Evolutionary conservation across 1,140 invertebrate species (phyloP).

Genomic region (Procambarus clarkii): DNA sequence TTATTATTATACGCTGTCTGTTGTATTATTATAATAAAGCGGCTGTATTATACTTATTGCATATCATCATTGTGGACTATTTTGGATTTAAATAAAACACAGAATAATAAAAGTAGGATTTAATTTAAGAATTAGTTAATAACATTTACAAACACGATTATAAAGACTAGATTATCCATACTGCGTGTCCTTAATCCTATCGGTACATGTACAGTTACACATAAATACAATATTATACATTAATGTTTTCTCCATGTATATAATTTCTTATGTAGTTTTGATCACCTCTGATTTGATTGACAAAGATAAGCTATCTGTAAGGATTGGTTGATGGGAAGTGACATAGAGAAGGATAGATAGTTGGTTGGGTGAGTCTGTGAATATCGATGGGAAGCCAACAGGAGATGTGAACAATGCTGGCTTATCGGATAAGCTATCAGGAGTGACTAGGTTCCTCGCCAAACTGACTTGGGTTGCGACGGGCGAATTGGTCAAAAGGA

Average conservation of each 20-base stretch:
- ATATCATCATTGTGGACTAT: no score
- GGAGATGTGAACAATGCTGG: no score
- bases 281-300: conserved; percentile 30
- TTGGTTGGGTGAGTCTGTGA: no score
- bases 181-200: conserved; percentile 18
- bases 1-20: no score
- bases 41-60: no score
- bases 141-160: conserved; percentile 51
- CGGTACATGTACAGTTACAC: conserved; percentile 47
- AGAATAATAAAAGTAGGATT: conserved; percentile 42
- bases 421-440: no score
- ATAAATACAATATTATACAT: conserved; percentile 54
- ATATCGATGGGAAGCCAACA: no score
- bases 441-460: no score
- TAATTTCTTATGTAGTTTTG: conserved; percentile 23
- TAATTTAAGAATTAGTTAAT: conserved; percentile 55
- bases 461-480: no score
- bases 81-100: background rate
- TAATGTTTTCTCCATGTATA: background rate
- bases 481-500: no score
- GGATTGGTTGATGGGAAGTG: background rate
- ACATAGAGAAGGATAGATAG: no score
- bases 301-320: background rate
- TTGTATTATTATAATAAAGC: no score
- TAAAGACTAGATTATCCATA: conserved; percentile 51